Base-by-base conservation (phyloP, 1,140 invertebrate species). In the Megalonaias nervosa region DNA sequence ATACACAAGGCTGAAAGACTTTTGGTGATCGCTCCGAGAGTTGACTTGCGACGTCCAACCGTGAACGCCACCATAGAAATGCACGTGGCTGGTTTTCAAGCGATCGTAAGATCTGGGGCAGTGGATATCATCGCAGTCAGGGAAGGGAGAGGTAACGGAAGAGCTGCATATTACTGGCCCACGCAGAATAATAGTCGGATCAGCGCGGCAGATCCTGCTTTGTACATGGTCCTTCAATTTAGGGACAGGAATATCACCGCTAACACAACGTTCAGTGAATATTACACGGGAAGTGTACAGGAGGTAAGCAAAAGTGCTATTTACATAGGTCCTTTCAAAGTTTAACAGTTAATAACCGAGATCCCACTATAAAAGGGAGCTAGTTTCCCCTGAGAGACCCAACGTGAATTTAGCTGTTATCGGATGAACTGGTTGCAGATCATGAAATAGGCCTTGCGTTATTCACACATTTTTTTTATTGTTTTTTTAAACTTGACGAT, bases 141-240 rank as follows among this genome's bases (percentile, higher is more conserved):
- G 60, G 85, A 86, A 73, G 84, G 85, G 2, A 69, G 85, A 14
- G 85, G 84, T 11, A 70, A 71, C 15, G 85, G 84, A n/a, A 85
- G 77, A 61, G 80, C 70, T 1, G 71, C 73, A 11, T 85, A 83
- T 67, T 86, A 81, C 78, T 85, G 85, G 84, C 72, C 79, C 1
- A 82, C 76, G 15, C 67, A 86, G 66, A 62, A 61, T 31, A 17
- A 77, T 13, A n/a, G 68, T 21, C 61, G 77, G 9, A 72, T 86
- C n/a, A 73, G 23, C 4, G 58, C 62, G 9, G 75, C 74, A 2
- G 85, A 86, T 72, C 62, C 70, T 1, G 62, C 56, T 16, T 77
- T 86, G 19, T 72, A 82, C 55, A 56, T 65, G 17, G 71, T 84
- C 3, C 70, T 85, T 15, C 77, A 75, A 38, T 78, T 79, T 19